Conservation (phyloP, 2,888 invertebrate genomes). For the Ophion obscuratus region DNA sequence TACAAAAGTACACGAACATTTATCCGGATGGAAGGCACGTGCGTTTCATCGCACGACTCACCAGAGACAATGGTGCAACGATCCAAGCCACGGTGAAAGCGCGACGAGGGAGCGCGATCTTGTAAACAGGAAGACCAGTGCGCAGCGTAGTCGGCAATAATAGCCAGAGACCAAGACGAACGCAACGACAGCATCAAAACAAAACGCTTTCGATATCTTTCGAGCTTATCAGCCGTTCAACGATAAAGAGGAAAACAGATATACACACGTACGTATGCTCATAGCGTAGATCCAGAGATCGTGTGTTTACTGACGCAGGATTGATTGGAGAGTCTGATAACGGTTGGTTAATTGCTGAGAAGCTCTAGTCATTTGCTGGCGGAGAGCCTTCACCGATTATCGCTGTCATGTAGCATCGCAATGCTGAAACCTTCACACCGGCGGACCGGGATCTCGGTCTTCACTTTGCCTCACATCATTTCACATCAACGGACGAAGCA, state of each 20-base stretch:
- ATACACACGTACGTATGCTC: neutral
- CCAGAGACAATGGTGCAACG: slow-evolving; percentile 48
- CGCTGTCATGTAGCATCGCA: slow-evolving; percentile 7
- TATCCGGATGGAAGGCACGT: slow-evolving; percentile 19
- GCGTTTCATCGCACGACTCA: slow-evolving; percentile 21
- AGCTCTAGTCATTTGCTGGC: slow-evolving; percentile 2
- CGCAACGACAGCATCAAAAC: slow-evolving; percentile 34
- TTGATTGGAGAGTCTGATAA: slow-evolving; percentile 46
- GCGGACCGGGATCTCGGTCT: neutral
- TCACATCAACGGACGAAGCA: neutral
- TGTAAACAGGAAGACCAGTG: slow-evolving; percentile 45
- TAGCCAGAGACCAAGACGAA: neutral
- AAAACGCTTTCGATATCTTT: slow-evolving; percentile 28
- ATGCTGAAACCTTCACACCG: neutral
- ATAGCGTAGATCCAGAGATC: neutral
- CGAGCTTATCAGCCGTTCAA: slow-evolving; percentile 17
- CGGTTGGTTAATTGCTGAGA: slow-evolving; percentile 32
- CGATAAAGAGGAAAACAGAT: slow-evolving; percentile 19
- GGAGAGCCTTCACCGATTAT: neutral
- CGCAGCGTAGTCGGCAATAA: slow-evolving; percentile 20
- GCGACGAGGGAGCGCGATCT: slow-evolving; percentile 45
- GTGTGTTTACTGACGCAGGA: neutral
- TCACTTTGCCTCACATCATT: neutral
- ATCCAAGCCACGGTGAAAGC: slow-evolving; percentile 50
- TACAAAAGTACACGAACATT: neutral